Evolutionary conservation across 2,888 invertebrate species (phyloP).

Genomic region (Aleiodes alternator): DNA sequence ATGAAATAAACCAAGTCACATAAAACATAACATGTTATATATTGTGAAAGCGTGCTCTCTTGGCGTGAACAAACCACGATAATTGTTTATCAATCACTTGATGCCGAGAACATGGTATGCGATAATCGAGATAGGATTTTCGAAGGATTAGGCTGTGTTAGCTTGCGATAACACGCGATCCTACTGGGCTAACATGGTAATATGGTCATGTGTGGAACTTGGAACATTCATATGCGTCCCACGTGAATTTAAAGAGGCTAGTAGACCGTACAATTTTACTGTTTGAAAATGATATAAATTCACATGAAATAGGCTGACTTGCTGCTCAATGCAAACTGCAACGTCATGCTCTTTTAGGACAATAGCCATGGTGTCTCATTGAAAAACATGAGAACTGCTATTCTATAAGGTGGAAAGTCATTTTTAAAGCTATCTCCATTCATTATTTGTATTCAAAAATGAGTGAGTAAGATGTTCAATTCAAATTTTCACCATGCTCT

Average conservation of each 20-base stretch:
- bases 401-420: conserved; percentile 11
- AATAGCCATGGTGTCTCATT: conserved; percentile 36
- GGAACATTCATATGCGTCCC: conserved; percentile 16
- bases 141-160: conserved; percentile 31
- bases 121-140: conserved; percentile 36
- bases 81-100: conserved; percentile 45
- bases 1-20: conserved; percentile 6
- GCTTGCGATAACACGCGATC: conserved; percentile 23
- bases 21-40: background rate
- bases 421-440: conserved; percentile 11
- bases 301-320: conserved; percentile 5
- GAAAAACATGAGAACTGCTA: conserved; percentile 39
- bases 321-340: background rate
- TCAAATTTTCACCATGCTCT: no score
- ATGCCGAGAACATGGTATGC: conserved; percentile 30
- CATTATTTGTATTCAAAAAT: conserved; percentile 16
- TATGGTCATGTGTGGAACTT: conserved; percentile 29
- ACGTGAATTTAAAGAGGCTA: conserved; percentile 12
- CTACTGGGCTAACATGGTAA: conserved; percentile 3
- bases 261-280: background rate
- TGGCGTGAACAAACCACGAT: conserved; percentile 33
- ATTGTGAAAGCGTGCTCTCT: conserved; percentile 18
- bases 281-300: background rate
- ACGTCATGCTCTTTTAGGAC: background rate
- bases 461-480: conserved; percentile 1